These are phyloP conservation scores for Megaceryle maxima DNA, from an alignment of 2,113 vertebrate genomes.

Conservation along the genomic window DNA sequence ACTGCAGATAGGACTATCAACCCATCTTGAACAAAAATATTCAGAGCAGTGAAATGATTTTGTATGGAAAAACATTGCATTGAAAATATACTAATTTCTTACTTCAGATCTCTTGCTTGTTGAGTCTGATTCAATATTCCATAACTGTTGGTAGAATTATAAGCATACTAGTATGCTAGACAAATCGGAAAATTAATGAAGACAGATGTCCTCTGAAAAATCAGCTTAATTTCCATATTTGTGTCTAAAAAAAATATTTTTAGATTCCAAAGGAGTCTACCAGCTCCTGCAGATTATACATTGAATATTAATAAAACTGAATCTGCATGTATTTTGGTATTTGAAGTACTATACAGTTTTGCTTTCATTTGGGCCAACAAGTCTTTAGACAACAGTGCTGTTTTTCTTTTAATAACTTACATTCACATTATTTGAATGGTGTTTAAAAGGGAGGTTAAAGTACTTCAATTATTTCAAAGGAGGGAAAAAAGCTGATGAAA, in stretches of 20 bases:
- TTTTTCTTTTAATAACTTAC: not conserved
- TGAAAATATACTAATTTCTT: not conserved
- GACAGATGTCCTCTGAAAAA: not conserved
- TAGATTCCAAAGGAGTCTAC: not conserved
- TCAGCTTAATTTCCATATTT: not conserved
- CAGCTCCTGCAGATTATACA: not conserved
- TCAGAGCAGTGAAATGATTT: not conserved
- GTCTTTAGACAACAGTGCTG: not conserved
- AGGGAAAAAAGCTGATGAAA: not conserved
- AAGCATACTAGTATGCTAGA: not conserved
- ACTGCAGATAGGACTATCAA: not conserved
- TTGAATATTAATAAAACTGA: not conserved
- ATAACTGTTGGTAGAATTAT: not conserved
- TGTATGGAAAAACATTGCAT: not conserved
- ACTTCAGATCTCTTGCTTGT: not conserved
- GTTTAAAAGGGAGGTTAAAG: not conserved
- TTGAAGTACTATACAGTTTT: not conserved
- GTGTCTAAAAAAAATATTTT: not conserved
- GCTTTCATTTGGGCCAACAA: not conserved
- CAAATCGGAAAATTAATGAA: not conserved
- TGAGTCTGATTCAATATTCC: not conserved
- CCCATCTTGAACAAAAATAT: not conserved
- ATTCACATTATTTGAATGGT: not conserved
- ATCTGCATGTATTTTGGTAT: not conserved
- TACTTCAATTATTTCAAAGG: not conserved